A percentile compares a stretch with the other conserved stretches of the same genome.
Conservation (phyloP, 2,888 invertebrate species). For the Campoletis raptor region DNA sequence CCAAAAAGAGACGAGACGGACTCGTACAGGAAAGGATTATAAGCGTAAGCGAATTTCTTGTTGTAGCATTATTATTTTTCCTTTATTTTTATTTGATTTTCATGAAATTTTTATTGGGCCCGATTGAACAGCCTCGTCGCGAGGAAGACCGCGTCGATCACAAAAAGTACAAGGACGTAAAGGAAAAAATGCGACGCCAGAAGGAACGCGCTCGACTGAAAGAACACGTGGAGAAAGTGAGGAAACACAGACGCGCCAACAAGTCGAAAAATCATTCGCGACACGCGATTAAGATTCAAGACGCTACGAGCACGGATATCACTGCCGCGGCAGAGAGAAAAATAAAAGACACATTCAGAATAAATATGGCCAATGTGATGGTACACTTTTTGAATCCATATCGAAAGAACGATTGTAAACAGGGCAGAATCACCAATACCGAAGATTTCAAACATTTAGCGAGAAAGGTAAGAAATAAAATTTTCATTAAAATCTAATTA, state of each 20-base stretch:
- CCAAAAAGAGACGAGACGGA: slow-evolving; percentile 86
- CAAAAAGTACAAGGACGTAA: slow-evolving; percentile 92
- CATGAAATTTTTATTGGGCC: no score
- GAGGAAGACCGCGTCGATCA: slow-evolving; percentile 92
- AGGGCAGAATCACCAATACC: slow-evolving; percentile 94
- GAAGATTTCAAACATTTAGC: slow-evolving; percentile 98
- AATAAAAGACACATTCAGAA: slow-evolving; percentile 94
- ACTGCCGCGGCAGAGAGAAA: slow-evolving; percentile 88
- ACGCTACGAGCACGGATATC: slow-evolving; percentile 84
- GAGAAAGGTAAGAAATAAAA: slow-evolving; percentile 90
- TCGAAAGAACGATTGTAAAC: slow-evolving; percentile 92
- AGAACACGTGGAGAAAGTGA: slow-evolving; percentile 85
- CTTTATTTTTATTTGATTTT: no score
- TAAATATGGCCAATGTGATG: slow-evolving; percentile 92
- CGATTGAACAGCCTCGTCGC: slow-evolving; percentile 93
- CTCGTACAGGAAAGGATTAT: slow-evolving; percentile 89
- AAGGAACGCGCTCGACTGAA: slow-evolving; percentile 87
- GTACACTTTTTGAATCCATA: slow-evolving; percentile 95
- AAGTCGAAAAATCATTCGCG: slow-evolving; percentile 81
- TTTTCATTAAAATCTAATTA: background rate
- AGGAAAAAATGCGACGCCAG: slow-evolving; percentile 90
- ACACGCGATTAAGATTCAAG: slow-evolving; percentile 78
- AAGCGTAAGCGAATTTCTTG: no score
- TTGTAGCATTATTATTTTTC: no score
- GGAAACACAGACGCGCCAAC: slow-evolving; percentile 83